A percentile compares a stretch with the other conserved stretches of the same genome.
phyloP scores from a whole-genome alignment of 2,797 vertebrate species.

The Mus spretus region DNA sequence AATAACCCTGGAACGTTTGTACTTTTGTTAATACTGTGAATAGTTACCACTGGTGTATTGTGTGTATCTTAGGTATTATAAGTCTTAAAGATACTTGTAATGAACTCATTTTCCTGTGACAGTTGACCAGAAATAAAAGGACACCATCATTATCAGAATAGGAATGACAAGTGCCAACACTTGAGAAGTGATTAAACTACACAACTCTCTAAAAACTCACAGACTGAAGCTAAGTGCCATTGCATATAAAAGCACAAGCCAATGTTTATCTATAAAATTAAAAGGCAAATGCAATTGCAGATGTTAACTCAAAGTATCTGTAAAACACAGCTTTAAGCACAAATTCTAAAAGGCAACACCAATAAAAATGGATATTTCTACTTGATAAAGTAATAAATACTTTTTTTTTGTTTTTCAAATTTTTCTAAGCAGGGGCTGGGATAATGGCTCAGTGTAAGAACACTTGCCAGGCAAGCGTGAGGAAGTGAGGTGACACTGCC shows the following conservation, averaged over 20 bases:
- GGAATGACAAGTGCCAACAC: slow-evolving; percentile 6
- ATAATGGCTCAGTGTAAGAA: neutral
- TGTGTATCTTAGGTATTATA: neutral
- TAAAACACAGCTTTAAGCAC: neutral
- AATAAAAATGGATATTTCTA: neutral
- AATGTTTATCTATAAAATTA: neutral
- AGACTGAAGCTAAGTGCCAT: neutral
- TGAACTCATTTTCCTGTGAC: neutral
- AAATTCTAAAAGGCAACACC: slow-evolving; percentile 19
- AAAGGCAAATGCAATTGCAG: neutral
- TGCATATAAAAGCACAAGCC: neutral
- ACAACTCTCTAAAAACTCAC: slow-evolving; percentile 14
- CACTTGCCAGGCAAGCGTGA: neutral
- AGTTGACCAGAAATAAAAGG: slow-evolving; percentile 8
- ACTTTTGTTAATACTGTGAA: neutral
- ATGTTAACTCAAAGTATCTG: neutral
- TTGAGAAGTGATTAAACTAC: slow-evolving; percentile 26
- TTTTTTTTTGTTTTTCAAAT: slow-evolving; percentile 20
- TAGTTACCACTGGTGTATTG: neutral
- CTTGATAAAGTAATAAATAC: neutral
- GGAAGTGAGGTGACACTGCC: neutral
- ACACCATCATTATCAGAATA: neutral
- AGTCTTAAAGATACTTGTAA: neutral
- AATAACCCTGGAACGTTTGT: neutral
- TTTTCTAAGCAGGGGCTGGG: neutral